A percentile compares a stretch with the other conserved stretches of the same genome.
phyloP scores from a whole-genome alignment of 2,113 vertebrate genomes.

The Rhynchopsitta pachyrhyncha region DNA sequence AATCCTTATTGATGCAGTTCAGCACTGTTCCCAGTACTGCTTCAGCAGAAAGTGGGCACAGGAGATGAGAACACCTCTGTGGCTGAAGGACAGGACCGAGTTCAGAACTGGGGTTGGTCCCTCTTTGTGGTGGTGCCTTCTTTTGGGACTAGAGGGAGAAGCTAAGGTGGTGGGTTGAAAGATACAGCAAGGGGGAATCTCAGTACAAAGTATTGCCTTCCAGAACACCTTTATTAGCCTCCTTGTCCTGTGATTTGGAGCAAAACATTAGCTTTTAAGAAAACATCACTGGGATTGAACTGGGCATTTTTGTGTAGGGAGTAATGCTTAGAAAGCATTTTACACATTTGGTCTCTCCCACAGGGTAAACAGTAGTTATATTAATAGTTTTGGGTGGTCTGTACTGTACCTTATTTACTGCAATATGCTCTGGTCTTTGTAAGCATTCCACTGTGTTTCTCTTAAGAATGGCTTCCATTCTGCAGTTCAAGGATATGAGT shows the following conservation, averaged over 20 bases:
- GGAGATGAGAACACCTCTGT: background rate
- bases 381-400: background rate
- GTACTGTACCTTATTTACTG: background rate
- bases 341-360: background rate
- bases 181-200: background rate
- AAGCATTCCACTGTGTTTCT: conserved; percentile 15
- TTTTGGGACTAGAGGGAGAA: background rate
- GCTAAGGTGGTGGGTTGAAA: background rate
- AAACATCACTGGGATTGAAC: background rate
- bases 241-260: background rate
- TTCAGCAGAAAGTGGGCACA: background rate
- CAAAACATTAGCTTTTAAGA: rapidly evolving
- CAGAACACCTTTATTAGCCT: background rate
- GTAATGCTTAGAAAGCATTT: background rate
- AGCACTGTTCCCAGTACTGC: background rate
- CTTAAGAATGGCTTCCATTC: conserved; percentile 14
- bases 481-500: conserved; percentile 6
- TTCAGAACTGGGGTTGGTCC: background rate
- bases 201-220: background rate
- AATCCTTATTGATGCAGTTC: background rate
- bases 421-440: background rate
- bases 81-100: background rate
- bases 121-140: background rate
- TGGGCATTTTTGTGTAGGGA: background rate
- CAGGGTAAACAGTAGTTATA: background rate